Evolutionary conservation across 2,888 invertebrate species (phyloP).

Genomic region (Mesochorus sp.): DNA sequence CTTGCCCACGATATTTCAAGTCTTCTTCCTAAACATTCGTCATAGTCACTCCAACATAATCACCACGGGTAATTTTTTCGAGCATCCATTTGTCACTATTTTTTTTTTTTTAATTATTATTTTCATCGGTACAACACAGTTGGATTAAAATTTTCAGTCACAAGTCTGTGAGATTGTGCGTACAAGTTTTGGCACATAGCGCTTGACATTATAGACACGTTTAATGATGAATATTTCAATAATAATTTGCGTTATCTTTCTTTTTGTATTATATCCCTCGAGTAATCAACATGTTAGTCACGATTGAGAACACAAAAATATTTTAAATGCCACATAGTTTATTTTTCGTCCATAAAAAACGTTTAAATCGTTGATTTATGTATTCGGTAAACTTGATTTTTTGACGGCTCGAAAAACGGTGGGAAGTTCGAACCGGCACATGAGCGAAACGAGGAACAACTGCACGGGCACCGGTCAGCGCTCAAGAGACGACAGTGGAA

Average conservation of each 20-base stretch:
- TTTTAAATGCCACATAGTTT: neutral
- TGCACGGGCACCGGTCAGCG: constrained; percentile 39
- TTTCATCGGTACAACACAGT: neutral
- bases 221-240: neutral
- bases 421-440: neutral
- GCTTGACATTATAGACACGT: constrained; percentile 8
- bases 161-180: neutral
- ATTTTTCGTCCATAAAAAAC: too few relatives aligned
- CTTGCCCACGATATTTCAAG: neutral
- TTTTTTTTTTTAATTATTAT: neutral
- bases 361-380: neutral
- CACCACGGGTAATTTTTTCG: neutral
- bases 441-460: constrained; percentile 6
- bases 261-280: neutral
- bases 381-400: neutral
- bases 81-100: neutral
- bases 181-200: neutral
- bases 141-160: constrained; percentile 28
- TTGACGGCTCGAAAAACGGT: neutral
- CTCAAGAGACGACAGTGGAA: constrained; percentile 52
- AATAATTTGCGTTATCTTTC: neutral
- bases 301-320: neutral
- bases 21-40: constrained; percentile 16
- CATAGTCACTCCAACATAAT: constrained; percentile 2
- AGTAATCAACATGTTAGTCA: neutral